Conservation (phyloP, 2,113 vertebrate species). For the Cyanistes caeruleus region DNA sequence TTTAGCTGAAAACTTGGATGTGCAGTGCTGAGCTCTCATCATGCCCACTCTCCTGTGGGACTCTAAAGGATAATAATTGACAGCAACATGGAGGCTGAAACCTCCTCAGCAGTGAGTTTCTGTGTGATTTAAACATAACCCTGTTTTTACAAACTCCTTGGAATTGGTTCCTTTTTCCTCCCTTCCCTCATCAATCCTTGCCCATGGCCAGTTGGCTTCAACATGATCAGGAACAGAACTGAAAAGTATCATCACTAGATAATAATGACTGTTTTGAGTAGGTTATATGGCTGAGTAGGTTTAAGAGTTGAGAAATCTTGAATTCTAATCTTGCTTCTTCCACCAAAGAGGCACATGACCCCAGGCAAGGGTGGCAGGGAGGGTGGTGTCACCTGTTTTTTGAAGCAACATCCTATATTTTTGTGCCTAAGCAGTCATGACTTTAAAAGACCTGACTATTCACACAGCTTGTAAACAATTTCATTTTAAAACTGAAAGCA, state of each 20-base stretch:
- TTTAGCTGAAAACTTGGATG: neutral
- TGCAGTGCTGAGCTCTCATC: accelerated
- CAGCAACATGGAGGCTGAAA: neutral
- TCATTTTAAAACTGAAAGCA: neutral
- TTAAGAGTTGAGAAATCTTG: neutral
- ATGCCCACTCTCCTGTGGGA: neutral
- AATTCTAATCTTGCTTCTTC: neutral
- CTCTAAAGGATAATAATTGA: neutral
- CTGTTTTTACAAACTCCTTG: neutral
- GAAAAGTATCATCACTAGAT: neutral
- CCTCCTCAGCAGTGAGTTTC: neutral
- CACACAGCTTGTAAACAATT: neutral
- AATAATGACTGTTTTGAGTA: neutral
- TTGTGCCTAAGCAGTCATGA: neutral
- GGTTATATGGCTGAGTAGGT: neutral
- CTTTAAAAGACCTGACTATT: neutral
- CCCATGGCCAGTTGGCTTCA: neutral
- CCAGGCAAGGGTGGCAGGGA: neutral
- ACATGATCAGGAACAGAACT: neutral
- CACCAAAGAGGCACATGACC: neutral
- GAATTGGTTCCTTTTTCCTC: neutral
- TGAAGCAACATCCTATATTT: neutral
- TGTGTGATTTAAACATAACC: neutral
- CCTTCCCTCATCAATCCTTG: neutral
- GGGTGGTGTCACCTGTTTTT: neutral